Percentiles rank a stretch among this genome's conserved stretches.
Conservation (phyloP, 64 coral and sea anemone genomes). For the Montipora efflorescens region DNA sequence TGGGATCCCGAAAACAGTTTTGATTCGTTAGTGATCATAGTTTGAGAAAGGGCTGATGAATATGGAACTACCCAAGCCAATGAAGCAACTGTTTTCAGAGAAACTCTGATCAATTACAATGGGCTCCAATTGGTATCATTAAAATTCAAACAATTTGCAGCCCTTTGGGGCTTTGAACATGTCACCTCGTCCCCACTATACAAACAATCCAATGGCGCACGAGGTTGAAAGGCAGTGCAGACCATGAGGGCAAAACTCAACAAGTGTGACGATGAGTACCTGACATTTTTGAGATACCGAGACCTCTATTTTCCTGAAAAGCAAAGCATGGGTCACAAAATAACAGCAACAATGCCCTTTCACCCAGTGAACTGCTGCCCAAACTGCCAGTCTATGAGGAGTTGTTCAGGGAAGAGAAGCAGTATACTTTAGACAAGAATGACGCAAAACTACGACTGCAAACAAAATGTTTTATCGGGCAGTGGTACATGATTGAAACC, state of each 20-base stretch:
- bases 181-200: not conserved
- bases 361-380: not conserved
- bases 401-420: not conserved
- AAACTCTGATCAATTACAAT: not conserved
- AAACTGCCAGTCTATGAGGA: conserved; percentile 2
- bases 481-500: too few species aligned
- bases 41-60: too few species aligned
- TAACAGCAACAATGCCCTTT: conserved; percentile 6
- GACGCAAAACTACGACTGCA: not conserved
- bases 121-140: not conserved
- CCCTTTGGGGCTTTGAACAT: not conserved
- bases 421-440: not conserved
- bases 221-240: not conserved
- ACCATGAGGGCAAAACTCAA: not conserved
- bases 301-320: conserved; percentile 18
- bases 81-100: not conserved
- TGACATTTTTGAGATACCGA: not conserved
- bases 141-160: not conserved
- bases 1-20: too few species aligned
- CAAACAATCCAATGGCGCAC: too few species aligned
- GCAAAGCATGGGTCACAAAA: conserved; percentile 1
- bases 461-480: not conserved
- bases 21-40: too few species aligned
- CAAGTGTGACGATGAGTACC: not conserved
- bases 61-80: too few species aligned